phyloP scores from a whole-genome alignment of 1,140 invertebrate genomes.

The Ceratosolen fusciceps region DNA sequence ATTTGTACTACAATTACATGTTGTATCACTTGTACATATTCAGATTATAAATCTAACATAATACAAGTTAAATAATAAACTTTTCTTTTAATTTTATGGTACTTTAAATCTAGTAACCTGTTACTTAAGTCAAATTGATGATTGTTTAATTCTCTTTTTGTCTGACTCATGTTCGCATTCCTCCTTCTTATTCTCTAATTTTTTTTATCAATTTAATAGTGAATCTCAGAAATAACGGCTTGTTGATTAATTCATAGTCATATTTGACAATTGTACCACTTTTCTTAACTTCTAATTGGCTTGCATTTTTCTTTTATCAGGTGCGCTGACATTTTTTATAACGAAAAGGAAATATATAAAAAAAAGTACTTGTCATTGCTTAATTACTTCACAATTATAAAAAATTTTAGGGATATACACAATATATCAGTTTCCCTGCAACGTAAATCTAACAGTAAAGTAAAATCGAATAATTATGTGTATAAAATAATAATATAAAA shows the following conservation, averaged over 20 bases:
- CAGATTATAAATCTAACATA: conserved; percentile 62
- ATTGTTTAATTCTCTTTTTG: not conserved
- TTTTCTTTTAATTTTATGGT: conserved; percentile 5
- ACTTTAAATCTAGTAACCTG: conserved; percentile 27
- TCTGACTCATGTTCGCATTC: not conserved
- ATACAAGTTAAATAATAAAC: conserved; percentile 55
- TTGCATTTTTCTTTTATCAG: not conserved
- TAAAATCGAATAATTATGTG: conserved; percentile 34
- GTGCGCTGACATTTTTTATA: not conserved
- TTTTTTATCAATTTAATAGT: not conserved
- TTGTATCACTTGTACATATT: conserved; percentile 62
- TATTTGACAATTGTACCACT: not conserved
- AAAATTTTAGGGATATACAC: conserved; percentile 35
- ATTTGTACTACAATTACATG: conserved; percentile 54
- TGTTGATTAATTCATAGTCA: not conserved
- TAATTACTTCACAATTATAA: conserved; percentile 29
- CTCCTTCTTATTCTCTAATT: not conserved
- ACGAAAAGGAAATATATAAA: conserved; percentile 27
- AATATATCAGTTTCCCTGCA: conserved; percentile 23
- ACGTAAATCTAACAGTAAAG: conserved; percentile 33
- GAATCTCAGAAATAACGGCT: not conserved
- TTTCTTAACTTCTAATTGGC: not conserved
- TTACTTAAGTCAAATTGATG: not conserved
- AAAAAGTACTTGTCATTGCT: conserved; percentile 25
- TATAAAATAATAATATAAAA: conserved; percentile 52